phyloP scores from a whole-genome alignment of 2,888 invertebrate species.

The Lobophora halterata region DNA sequence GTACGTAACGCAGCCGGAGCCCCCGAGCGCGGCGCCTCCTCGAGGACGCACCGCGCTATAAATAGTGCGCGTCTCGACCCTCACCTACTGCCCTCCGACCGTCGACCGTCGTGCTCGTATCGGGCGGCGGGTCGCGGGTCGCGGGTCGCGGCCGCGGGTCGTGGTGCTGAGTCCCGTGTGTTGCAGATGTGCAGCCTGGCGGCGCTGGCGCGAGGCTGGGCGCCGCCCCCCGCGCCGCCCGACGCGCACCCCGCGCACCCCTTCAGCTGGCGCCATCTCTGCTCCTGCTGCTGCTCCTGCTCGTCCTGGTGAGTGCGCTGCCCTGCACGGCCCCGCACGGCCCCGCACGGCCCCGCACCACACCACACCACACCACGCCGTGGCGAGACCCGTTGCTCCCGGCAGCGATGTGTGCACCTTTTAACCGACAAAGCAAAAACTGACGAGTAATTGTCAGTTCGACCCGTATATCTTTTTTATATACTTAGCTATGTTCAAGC shows the following conservation, averaged over 20 bases:
- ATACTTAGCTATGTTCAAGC: no score
- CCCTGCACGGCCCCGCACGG: not conserved
- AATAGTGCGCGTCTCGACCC: constrained; percentile 54
- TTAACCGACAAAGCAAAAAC: no score
- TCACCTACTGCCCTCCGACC: constrained; percentile 65
- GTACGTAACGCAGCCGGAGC: constrained; percentile 36
- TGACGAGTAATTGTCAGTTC: no score
- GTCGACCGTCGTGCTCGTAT: constrained; percentile 44
- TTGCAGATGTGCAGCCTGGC: constrained; percentile 77
- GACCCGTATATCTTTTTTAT: no score
- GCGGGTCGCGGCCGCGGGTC: constrained; percentile 25
- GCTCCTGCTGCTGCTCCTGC: constrained; percentile 83
- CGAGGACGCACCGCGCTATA: constrained; percentile 59
- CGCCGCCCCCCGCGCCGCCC: constrained; percentile 66
- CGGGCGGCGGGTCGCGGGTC: not conserved
- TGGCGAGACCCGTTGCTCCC: no score
- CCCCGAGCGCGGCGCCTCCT: constrained; percentile 47
- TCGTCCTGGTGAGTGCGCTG: constrained; percentile 77
- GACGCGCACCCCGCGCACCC: constrained; percentile 66
- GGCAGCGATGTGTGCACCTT: no score
- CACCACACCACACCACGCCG: no score
- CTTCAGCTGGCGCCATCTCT: constrained; percentile 82
- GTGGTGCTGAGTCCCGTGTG: constrained; percentile 33
- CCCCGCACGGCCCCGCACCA: not conserved
- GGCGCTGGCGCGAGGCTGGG: constrained; percentile 77